Base-by-base conservation (phyloP, 2,113 vertebrate species). In the Tor tambroides region DNA sequence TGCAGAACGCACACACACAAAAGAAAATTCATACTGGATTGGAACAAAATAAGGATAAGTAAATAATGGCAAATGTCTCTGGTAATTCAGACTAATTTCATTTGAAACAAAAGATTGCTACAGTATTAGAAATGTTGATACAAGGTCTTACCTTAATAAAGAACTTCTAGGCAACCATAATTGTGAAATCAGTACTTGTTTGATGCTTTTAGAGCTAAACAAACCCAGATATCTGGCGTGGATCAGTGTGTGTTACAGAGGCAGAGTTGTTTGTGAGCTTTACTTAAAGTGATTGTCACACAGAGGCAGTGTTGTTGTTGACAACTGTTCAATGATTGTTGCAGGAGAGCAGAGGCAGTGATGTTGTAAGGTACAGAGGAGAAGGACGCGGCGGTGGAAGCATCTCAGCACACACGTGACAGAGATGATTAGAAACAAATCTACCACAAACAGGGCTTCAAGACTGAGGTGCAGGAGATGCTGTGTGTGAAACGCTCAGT, bases 271-370 rank as follows among this genome's bases (percentile, higher is more conserved):
- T 81, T 86, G 71, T 85, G 71, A 69, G 78, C 71, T 78, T 49
- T 30, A 74, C 49, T 56, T 56, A 86, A 86, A 78, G 85, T 87
- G 87, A 89, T 89, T 90, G 87, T 88, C 87, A 77, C 54, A 83
- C 74, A 17, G 85, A 89, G 88, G 88, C 88, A 89, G 88, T 86
- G 85, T 26, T 88, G 87, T 88, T 88, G 87, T 87, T 86, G 59
- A 85, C 83, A 51, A n/a, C 15, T 63, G 75, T 54, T 63, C n/a
- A 78, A 28, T 89, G 89, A 86, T 71, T 85, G 80, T 49, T 85
- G 81, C 63, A 84, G 84, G 84, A 84, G 38, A 63, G 74, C 80
- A 65, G 83, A 86, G 86, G 87, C 91, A 89, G 90, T 87, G 90
- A 65, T 86, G 74, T 85, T 85, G 88, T 91, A 84, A 54, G 54